These are phyloP conservation scores for Branchipolynoe longqiensis DNA, from an alignment of 2,888 invertebrate species.

Conservation along the genomic window DNA sequence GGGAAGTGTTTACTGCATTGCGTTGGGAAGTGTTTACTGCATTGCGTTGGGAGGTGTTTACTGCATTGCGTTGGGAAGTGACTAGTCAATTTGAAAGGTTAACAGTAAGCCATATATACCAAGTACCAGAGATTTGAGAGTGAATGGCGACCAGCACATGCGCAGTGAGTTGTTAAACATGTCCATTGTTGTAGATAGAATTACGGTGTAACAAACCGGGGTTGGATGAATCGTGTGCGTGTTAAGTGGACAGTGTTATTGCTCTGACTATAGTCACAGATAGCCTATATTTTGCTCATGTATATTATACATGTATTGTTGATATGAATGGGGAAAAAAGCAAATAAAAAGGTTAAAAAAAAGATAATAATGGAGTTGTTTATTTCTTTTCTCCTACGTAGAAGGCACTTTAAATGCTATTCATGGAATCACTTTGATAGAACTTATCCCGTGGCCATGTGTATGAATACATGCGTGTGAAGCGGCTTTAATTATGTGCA, in stretches of 20 bases:
- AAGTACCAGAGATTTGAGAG: constrained; percentile 31
- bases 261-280: constrained; percentile 45
- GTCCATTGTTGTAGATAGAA: constrained; percentile 40
- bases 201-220: background rate
- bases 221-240: constrained; percentile 22
- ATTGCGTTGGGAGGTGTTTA: too few species aligned
- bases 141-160: background rate
- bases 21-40: too few species aligned
- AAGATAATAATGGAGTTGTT: too few species aligned
- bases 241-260: constrained; percentile 42
- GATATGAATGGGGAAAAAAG: constrained; percentile 11
- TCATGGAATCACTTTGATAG: too few species aligned
- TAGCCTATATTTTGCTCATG: constrained; percentile 55
- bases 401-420: too few species aligned
- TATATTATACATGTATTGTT: constrained; percentile 54
- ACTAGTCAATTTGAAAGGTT: constrained; percentile 43
- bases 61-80: constrained; percentile 1
- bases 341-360: background rate
- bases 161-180: background rate
- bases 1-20: too few species aligned
- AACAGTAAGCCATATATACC: constrained; percentile 17
- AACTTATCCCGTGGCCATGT: too few species aligned
- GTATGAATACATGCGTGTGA: too few species aligned
- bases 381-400: too few species aligned
- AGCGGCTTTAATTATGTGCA: too few species aligned